Evolutionary conservation across 53 echinoderm and acorn worm species (phyloP).

Genomic region (Crossaster papposus): DNA sequence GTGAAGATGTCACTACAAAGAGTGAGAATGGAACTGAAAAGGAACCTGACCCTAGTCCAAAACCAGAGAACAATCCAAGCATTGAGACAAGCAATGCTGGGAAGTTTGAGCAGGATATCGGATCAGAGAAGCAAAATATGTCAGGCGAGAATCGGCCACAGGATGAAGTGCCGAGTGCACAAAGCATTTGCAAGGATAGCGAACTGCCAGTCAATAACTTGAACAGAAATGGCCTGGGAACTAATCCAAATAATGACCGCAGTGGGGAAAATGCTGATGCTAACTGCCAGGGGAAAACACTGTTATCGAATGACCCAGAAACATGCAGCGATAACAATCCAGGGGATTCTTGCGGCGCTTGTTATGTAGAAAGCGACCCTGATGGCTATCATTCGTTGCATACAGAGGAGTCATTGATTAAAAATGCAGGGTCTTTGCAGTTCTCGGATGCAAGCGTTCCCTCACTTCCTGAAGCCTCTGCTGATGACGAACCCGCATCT

Average conservation of each 20-base stretch:
- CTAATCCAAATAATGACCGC: background rate
- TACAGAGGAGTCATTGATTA: background rate
- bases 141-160: background rate
- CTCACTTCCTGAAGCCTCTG: background rate
- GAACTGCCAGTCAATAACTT: slow-evolving; percentile 9
- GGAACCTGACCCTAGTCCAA: background rate
- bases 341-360: background rate
- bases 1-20: background rate
- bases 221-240: background rate
- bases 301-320: background rate
- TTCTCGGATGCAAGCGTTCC: background rate
- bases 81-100: background rate
- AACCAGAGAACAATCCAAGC: background rate
- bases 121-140: background rate
- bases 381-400: background rate
- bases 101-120: background rate
- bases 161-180: background rate
- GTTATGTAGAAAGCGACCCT: background rate
- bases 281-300: background rate
- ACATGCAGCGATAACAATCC: background rate
- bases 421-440: background rate
- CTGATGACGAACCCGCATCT: background rate
- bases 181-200: background rate
- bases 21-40: background rate
- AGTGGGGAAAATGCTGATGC: too few relatives aligned